Evolutionary conservation across 2,113 vertebrate species (phyloP).

Genomic region (Clarias gariepinus): DNA sequence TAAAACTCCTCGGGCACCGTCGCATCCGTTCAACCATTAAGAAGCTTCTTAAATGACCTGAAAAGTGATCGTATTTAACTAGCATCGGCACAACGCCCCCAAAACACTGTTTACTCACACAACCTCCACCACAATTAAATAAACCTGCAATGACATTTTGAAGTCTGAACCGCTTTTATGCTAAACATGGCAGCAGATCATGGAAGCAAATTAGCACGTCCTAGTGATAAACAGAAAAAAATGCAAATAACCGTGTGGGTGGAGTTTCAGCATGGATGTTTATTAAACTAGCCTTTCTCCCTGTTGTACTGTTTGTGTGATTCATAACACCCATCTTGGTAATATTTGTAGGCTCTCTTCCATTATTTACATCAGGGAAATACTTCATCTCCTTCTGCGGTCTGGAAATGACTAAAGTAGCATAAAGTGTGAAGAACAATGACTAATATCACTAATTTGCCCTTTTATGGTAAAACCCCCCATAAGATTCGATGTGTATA

Average conservation of each 20-base stretch:
- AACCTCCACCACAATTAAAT: not conserved
- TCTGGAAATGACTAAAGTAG: not conserved
- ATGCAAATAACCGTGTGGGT: not conserved
- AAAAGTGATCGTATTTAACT: not conserved
- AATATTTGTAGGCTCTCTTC: not conserved
- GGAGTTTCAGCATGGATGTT: not conserved
- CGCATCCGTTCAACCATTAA: too few relatives aligned
- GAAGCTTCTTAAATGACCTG: not conserved
- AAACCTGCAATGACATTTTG: not conserved
- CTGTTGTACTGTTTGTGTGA: not conserved
- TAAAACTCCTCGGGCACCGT: too few relatives aligned
- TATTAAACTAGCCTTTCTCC: not conserved
- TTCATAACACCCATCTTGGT: not conserved
- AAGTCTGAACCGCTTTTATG: not conserved
- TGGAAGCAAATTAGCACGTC: not conserved
- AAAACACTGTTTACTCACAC: not conserved
- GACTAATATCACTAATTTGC: conserved; percentile 1
- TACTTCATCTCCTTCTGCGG: not conserved
- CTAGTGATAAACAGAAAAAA: not conserved
- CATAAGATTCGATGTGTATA: not conserved
- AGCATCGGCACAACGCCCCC: not conserved
- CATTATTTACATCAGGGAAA: conserved; percentile 22
- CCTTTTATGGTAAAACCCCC: not conserved
- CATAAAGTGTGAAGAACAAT: conserved; percentile 1
- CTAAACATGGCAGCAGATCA: not conserved